Evolutionary conservation across 2,888 invertebrate species (phyloP), one percentile per base, ranked within the genome.

Genomic region (Protodeltote pygarga): DNA sequence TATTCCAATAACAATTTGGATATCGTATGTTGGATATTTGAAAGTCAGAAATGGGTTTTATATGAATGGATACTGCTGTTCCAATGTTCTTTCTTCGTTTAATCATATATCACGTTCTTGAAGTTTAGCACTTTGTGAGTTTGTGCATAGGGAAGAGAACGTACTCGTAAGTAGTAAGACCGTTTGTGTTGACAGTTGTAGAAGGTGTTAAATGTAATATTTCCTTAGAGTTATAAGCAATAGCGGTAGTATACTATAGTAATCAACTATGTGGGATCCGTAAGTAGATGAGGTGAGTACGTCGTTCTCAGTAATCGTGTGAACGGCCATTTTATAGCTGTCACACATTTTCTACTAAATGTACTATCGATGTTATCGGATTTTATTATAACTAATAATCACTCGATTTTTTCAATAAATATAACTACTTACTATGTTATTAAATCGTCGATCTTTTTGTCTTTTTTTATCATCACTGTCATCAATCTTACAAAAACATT

Each of bases 1-100:
- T 91, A 88, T 89, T 90, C 89, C 89, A 91, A 90, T 89, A 91
- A 89, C 88, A 89, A 87, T 91, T 91, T 89, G 83, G 85, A 85
- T 87, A 89, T 87, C 85, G 86, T 84, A 88, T 89, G 87, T 81
- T 82, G 82, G 82, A 85, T 83, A 86, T 88, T 87, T 84, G 80
- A 85, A 81, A 83, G 81, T 80, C 72, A 75, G 75, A 78, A 72
- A 59, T 73, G 71, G 69, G 68, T 68, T 75, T 61, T 62, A 54
- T 67, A 59, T 63, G 52, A 65, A 50, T 52, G 39, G 50, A 28
- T 65, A 38, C 60, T 50, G 32, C 13, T 61, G 48, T 66, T 65
- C 32, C 48, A 52, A 52, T 68, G 57, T 47, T 46, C 49, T 65
- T 57, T 59, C 49, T 53, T 42, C 37, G 37, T 55, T 47, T 49